Base-by-base conservation (phyloP, 2,888 invertebrate genomes). In the Hyalella azteca region DNA sequence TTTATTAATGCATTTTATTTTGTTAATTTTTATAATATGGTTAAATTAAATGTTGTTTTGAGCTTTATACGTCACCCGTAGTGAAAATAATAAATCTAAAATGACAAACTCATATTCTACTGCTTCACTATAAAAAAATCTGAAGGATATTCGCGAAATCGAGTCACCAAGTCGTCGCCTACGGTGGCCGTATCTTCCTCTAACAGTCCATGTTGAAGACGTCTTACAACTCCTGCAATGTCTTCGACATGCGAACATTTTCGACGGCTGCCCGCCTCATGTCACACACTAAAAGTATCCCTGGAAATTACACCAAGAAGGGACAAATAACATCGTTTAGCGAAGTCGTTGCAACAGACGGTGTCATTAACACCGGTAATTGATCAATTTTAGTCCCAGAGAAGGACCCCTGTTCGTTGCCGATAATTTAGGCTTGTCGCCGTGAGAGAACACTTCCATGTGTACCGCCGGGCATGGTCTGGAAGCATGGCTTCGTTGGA, bases 291-390 rank as follows among this genome's bases (percentile, higher is more conserved):
- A 19, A 15, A 66, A 29, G 36, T 66, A 66, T 66, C 66, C 39
- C 66, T 66, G 13, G 19, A 66, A 66, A 66, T 66, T 66, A 66
- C 66, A 66, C 66, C 36, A 22, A 66, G 66, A 29, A 66, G 36
- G 66, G 66, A 66, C 66, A 66, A 66, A 66, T 66, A 66, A 66
- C 66, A 66, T 66, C 66, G 66, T 66, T 66, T 66, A 66, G 66
- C 36, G 66, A 36, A 66, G 66, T 66, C 66, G 66, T 66, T 66
- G 66, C 66, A 36, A 66, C 66, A 66, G 36, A 66, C 66, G 39
- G 66, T 66, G 66, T 66, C 66, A 66, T 66, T 66, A 66, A 66
- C 66, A 66, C 66, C 66, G 66, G 66, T 66, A 66, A 66, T 66
- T 66, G 66, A 66, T 66, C 66, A 66, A 66, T 66, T 66, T 66